A percentile compares a stretch with the other conserved stretches of the same genome.
These are phyloP conservation scores for Dryomyza anilis DNA, from an alignment of 2,888 invertebrate genomes.

Conservation along the genomic window DNA sequence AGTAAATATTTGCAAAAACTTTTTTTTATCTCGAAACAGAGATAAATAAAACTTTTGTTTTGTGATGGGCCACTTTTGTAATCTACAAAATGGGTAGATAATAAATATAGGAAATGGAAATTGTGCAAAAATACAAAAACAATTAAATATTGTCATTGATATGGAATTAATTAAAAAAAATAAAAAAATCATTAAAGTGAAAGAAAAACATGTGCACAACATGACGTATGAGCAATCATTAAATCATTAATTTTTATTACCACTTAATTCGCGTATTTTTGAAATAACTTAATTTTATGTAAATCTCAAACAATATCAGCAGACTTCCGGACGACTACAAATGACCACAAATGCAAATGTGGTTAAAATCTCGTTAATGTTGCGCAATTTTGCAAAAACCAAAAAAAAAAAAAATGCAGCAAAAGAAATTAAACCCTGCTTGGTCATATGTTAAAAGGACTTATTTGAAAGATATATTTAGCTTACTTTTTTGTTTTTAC, in stretches of 20 bases:
- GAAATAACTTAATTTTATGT: too few relatives aligned
- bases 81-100: too few relatives aligned
- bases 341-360: neutral
- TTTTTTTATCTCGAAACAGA: too few relatives aligned
- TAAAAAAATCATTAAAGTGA: too few relatives aligned
- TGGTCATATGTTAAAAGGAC: neutral
- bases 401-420: neutral
- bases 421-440: slow-evolving; percentile 7
- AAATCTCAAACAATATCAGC: neutral
- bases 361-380: slow-evolving; percentile 2
- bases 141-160: neutral
- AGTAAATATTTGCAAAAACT: too few relatives aligned
- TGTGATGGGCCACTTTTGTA: too few relatives aligned
- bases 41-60: too few relatives aligned
- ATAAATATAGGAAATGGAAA: neutral
- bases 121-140: neutral
- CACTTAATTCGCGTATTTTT: neutral
- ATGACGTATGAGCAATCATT: neutral
- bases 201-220: too few relatives aligned
- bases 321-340: neutral
- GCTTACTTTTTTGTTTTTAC: neutral
- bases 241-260: neutral
- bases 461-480: neutral
- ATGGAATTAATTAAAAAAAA: neutral
- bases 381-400: neutral